These are phyloP conservation scores for Sarcophaga bullata DNA, from an alignment of 1,140 invertebrate species.

Conservation along the genomic window DNA sequence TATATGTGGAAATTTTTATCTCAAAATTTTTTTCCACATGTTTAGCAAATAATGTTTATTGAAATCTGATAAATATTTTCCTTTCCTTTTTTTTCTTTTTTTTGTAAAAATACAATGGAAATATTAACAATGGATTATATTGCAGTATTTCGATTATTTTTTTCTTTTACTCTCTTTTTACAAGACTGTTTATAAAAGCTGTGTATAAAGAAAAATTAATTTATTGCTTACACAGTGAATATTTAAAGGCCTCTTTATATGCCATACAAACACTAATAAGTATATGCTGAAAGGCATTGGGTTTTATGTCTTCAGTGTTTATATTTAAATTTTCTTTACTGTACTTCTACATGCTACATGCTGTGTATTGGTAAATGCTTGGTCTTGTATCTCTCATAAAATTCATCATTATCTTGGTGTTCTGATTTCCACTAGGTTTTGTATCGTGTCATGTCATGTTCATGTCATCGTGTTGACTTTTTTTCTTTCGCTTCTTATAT, in stretches of 20 bases:
- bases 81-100: background rate
- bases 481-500: background rate
- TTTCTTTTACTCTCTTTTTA: no score
- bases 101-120: background rate
- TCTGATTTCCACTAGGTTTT: no score
- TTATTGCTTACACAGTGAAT: background rate
- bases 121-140: background rate
- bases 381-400: no score
- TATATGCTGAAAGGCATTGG: no score
- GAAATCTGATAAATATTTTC: constrained; percentile 1
- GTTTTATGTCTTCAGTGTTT: no score
- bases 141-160: background rate
- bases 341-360: no score
- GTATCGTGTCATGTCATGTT: background rate
- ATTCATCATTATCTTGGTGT: no score
- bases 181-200: no score
- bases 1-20: no score
- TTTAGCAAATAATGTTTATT: constrained; percentile 11
- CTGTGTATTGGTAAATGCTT: no score
- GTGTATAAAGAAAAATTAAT: background rate
- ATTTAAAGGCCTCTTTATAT: background rate
- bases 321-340: no score
- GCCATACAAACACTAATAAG: no score
- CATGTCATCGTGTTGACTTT: background rate
- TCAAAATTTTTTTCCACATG: background rate